phyloP scores from a whole-genome alignment of 2,888 invertebrate species.

The Philaethria dido region DNA sequence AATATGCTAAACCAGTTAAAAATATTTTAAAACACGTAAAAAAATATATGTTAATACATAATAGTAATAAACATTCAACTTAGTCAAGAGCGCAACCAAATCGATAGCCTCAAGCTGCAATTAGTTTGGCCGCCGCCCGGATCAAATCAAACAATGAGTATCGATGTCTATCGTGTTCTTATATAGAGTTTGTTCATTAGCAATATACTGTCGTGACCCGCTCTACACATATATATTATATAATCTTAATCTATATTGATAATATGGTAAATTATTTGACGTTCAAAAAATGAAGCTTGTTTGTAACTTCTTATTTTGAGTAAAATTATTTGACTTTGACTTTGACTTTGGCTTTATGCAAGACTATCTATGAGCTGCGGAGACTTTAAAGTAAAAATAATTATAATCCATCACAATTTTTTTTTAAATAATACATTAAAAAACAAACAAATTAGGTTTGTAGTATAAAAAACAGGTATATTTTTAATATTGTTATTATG shows the following conservation, averaged over 20 bases:
- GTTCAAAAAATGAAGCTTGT: too few species aligned
- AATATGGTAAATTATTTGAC: too few species aligned
- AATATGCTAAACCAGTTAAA: neutral
- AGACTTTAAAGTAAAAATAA: too few species aligned
- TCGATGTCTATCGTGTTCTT: slow-evolving; percentile 31
- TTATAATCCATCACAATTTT: too few species aligned
- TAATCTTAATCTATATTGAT: neutral
- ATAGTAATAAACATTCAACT: slow-evolving; percentile 28
- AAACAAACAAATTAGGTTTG: too few species aligned
- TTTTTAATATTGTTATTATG: too few species aligned
- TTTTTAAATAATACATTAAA: too few species aligned
- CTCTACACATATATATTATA: neutral
- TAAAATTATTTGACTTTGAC: too few species aligned
- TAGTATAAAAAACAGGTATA: too few species aligned
- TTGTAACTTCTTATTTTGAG: too few species aligned
- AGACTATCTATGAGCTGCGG: too few species aligned
- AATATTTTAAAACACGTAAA: neutral
- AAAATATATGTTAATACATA: neutral
- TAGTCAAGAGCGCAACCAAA: slow-evolving; percentile 54
- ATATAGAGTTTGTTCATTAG: slow-evolving; percentile 17
- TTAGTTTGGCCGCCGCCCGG: slow-evolving; percentile 69
- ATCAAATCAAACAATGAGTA: slow-evolving; percentile 71
- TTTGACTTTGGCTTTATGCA: too few species aligned
- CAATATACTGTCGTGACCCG: neutral
- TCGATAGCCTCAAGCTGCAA: slow-evolving; percentile 69